These are phyloP conservation scores for Parasteatoda lunata DNA, from an alignment of 2,888 invertebrate genomes.

Conservation along the genomic window DNA sequence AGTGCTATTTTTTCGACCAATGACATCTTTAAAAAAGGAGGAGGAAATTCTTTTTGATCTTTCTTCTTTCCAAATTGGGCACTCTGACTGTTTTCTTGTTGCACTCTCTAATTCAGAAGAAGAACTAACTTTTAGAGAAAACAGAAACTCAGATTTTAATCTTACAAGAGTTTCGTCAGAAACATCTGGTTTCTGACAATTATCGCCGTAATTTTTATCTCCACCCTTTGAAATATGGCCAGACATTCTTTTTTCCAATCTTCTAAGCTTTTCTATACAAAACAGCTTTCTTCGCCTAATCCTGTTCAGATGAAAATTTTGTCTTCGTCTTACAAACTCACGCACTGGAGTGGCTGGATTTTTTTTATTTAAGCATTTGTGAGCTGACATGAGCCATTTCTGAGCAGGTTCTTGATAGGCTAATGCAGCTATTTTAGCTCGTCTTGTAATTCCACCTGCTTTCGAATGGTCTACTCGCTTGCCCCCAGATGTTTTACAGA, in stretches of 20 bases:
- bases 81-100: too few relatives aligned
- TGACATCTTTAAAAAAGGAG: neutral
- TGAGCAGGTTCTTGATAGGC: slow-evolving; percentile 28
- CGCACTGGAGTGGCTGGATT: slow-evolving; percentile 3
- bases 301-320: neutral
- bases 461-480: slow-evolving; percentile 15
- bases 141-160: too few relatives aligned
- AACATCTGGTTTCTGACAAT: neutral
- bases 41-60: neutral
- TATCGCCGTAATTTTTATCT: neutral
- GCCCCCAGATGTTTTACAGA: slow-evolving; percentile 21
- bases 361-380: neutral
- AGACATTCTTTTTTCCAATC: neutral
- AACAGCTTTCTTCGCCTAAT: neutral
- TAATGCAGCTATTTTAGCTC: slow-evolving; percentile 14
- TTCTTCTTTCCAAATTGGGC: too few relatives aligned
- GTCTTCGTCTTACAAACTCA: neutral
- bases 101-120: too few relatives aligned
- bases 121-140: too few relatives aligned
- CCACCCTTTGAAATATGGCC: neutral
- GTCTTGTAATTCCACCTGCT: neutral
- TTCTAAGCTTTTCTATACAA: neutral
- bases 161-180: neutral
- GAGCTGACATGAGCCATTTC: neutral
- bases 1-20: neutral